A percentile compares a stretch with the other conserved stretches of the same genome.
These are phyloP conservation scores for Polia nebulosa DNA, from an alignment of 2,888 invertebrate genomes.

Conservation along the genomic window DNA sequence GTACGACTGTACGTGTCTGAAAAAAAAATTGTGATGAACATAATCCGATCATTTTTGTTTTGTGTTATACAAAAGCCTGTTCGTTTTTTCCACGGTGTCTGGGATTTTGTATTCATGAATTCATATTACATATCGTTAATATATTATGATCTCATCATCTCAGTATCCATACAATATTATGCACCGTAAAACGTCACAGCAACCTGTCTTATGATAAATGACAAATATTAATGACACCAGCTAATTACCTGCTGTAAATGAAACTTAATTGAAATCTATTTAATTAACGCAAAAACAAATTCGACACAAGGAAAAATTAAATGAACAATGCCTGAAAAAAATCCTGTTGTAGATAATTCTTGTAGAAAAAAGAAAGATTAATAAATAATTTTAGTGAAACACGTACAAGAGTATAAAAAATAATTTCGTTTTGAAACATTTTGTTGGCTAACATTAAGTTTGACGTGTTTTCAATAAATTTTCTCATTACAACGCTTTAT, in stretches of 20 bases:
- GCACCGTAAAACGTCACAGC: slow-evolving; percentile 30
- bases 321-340: background rate
- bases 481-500: slow-evolving; percentile 63
- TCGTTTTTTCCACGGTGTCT: background rate
- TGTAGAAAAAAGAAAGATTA: background rate
- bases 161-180: slow-evolving; percentile 7
- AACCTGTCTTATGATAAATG: slow-evolving; percentile 44
- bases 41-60: background rate
- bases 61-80: background rate
- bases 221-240: slow-evolving; percentile 47
- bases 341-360: background rate
- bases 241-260: slow-evolving; percentile 39
- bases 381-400: slow-evolving; percentile 41
- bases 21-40: background rate
- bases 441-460: slow-evolving; percentile 68
- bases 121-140: slow-evolving; percentile 1
- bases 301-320: background rate
- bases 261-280: slow-evolving; percentile 20
- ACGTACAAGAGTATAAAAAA: slow-evolving; percentile 61
- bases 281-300: background rate
- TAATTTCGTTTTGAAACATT: slow-evolving; percentile 57
- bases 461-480: slow-evolving; percentile 72
- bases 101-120: background rate
- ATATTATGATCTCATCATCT: slow-evolving; percentile 8
- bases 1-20: slow-evolving; percentile 31